These are phyloP conservation scores for Sphyrna mokarran DNA, from an alignment of 2,113 vertebrate species.

Conservation along the genomic window DNA sequence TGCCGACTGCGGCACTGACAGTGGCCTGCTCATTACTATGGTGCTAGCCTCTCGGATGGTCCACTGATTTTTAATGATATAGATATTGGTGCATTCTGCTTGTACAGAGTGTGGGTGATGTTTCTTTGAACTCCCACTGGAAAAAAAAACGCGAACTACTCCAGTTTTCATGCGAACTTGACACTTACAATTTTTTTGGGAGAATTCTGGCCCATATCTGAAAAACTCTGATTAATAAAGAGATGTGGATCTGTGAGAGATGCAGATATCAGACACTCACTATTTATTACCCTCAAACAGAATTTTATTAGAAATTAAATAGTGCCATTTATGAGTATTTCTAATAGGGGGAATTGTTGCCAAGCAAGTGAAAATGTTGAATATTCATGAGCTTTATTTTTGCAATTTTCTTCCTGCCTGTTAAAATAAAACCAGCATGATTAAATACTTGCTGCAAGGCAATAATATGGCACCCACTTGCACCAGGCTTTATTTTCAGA, in stretches of 20 bases:
- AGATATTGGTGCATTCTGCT: too few relatives aligned
- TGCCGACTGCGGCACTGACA: too few relatives aligned
- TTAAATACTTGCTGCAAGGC: not conserved
- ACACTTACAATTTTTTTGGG: too few relatives aligned
- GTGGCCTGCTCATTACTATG: too few relatives aligned
- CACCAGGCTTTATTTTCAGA: not conserved
- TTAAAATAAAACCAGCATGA: not conserved
- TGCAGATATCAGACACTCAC: not conserved
- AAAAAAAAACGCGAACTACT: too few relatives aligned
- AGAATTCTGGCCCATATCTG: too few relatives aligned
- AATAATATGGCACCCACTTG: not conserved
- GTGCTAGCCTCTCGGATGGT: too few relatives aligned
- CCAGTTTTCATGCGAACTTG: too few relatives aligned
- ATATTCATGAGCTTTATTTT: not conserved
- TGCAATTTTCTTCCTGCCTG: not conserved
- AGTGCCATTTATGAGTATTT: not conserved
- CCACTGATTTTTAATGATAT: too few relatives aligned
- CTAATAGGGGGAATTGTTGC: not conserved
- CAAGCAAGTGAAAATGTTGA: constrained; percentile 12
- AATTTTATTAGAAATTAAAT: not conserved
- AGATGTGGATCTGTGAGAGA: not conserved
- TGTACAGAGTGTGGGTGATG: too few relatives aligned
- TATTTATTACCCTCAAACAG: not conserved
- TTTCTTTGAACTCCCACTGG: too few relatives aligned
- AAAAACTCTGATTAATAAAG: not conserved